phyloP scores from a whole-genome alignment of 1,140 invertebrate species.

The Aphelenchoides avenae region DNA sequence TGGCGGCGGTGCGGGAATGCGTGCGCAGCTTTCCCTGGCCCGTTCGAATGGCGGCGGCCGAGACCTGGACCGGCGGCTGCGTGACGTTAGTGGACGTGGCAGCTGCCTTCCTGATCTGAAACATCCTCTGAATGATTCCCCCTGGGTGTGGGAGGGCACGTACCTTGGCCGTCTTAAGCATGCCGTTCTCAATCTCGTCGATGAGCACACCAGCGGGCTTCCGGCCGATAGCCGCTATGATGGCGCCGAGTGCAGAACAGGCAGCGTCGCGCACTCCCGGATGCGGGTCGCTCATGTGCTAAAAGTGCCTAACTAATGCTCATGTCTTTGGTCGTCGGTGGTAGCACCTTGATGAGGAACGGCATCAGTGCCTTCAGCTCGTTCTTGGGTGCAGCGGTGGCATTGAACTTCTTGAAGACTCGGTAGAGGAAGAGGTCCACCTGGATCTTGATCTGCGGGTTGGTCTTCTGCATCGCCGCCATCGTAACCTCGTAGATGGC shows the following conservation, averaged over 20 bases:
- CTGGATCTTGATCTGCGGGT: slow-evolving; percentile 12
- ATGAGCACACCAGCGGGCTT: slow-evolving; percentile 82
- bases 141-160: too few relatives aligned
- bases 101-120: too few relatives aligned
- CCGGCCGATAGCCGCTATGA: slow-evolving; percentile 83
- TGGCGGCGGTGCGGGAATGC: too few relatives aligned
- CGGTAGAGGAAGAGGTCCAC: slow-evolving; percentile 1
- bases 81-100: too few relatives aligned
- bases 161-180: slow-evolving; percentile 81
- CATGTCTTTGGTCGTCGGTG: too few relatives aligned
- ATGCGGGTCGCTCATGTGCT: slow-evolving; percentile 21
- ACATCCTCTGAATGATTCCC: too few relatives aligned
- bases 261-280: slow-evolving; percentile 61
- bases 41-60: too few relatives aligned
- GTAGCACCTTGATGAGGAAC: neutral
- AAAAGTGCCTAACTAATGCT: too few relatives aligned
- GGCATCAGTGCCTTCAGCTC: neutral
- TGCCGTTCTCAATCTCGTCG: slow-evolving; percentile 73
- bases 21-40: too few relatives aligned
- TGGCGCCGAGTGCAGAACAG: too few relatives aligned
- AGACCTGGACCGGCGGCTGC: too few relatives aligned
- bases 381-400: slow-evolving; percentile 3
- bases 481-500: too few relatives aligned
- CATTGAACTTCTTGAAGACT: slow-evolving; percentile 3
- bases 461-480: slow-evolving; percentile 67